A percentile compares a stretch with the other conserved stretches of the same genome.
Conservation (phyloP, 2,888 invertebrate species). For the Xylota segnis region DNA sequence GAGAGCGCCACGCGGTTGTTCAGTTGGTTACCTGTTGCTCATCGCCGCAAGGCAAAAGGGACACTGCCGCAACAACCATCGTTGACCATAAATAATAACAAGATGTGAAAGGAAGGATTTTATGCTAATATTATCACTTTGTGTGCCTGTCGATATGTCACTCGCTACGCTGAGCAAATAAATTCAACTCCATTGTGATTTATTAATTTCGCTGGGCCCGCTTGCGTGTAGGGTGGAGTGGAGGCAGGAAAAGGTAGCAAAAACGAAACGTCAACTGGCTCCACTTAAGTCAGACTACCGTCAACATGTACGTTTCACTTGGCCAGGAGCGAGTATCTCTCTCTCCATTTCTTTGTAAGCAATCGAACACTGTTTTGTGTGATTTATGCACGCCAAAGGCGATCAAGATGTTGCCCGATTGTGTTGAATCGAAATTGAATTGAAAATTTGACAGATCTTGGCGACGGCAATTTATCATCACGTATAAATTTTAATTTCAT, state of each 20-base stretch:
- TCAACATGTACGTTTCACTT: slow-evolving; percentile 41
- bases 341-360: not conserved
- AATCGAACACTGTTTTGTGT: slow-evolving; percentile 1
- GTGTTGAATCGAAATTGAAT: slow-evolving; percentile 55
- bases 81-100: slow-evolving; percentile 68
- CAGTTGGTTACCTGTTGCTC: slow-evolving; percentile 40
- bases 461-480: slow-evolving; percentile 57
- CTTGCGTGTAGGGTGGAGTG: not conserved
- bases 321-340: slow-evolving; percentile 1
- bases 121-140: slow-evolving; percentile 85
- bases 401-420: slow-evolving; percentile 59
- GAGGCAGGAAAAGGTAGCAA: not conserved
- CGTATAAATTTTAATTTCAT: slow-evolving; percentile 34
- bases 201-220: slow-evolving; percentile 61
- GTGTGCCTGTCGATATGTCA: slow-evolving; percentile 83
- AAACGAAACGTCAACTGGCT: slow-evolving; percentile 51
- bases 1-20: slow-evolving; percentile 48
- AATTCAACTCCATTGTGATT: slow-evolving; percentile 71
- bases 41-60: slow-evolving; percentile 60
- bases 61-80: slow-evolving; percentile 45
- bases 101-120: slow-evolving; percentile 79
- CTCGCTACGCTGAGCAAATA: slow-evolving; percentile 76
- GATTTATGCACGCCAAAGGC: slow-evolving; percentile 56
- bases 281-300: slow-evolving; percentile 53
- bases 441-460: slow-evolving; percentile 59